Evolutionary conservation across 2,113 vertebrate genomes (phyloP).

Genomic region (Leucosticte australis): DNA sequence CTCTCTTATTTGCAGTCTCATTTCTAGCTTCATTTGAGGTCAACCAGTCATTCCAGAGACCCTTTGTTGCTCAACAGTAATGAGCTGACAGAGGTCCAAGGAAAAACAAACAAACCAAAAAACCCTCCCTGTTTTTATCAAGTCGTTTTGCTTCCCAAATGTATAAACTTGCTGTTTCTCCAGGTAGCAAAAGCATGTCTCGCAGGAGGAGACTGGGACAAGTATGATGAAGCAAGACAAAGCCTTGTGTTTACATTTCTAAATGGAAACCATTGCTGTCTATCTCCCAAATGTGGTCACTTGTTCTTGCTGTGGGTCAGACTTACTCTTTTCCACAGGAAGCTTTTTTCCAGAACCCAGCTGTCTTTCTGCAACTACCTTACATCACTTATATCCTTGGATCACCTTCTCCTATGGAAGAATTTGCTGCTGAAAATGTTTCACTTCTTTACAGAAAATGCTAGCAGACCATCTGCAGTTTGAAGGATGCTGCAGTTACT

Average conservation of each 20-base stretch:
- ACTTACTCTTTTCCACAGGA: not conserved
- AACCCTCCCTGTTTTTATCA: not conserved
- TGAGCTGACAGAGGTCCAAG: not conserved
- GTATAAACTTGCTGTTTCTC: not conserved
- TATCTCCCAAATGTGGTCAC: not conserved
- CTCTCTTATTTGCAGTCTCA: not conserved
- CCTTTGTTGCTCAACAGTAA: not conserved
- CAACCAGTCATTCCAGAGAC: not conserved
- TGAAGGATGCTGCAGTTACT: not conserved
- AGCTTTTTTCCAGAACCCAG: not conserved
- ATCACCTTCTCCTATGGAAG: not conserved
- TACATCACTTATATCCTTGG: not conserved
- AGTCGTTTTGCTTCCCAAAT: not conserved
- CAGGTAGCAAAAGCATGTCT: not conserved
- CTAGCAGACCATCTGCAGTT: not conserved
- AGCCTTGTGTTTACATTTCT: not conserved
- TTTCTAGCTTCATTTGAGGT: not conserved
- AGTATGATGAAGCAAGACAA: not conserved
- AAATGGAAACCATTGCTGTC: not conserved
- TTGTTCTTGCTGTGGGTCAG: not conserved
- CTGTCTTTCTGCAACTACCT: not conserved
- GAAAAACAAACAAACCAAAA: not conserved
- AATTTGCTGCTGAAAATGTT: not conserved
- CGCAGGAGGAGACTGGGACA: not conserved
- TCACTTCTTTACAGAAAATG: not conserved